Percentiles rank a stretch among this genome's conserved stretches.
phyloP scores from a whole-genome alignment of 2,797 vertebrate species.

The Diplodus puntazzo region DNA sequence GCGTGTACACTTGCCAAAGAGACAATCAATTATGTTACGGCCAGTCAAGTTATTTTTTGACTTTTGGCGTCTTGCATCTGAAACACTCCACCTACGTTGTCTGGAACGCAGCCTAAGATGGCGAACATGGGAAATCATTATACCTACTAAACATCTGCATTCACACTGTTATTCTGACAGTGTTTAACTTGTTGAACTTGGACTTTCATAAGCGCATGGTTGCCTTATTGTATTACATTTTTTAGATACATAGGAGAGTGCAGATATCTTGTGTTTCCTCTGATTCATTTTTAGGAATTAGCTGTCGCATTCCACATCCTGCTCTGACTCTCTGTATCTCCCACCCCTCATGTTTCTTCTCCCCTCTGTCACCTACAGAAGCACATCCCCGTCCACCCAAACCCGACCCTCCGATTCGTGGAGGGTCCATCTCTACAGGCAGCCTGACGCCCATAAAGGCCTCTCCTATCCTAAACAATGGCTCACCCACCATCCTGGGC shows the following conservation, averaged over 20 bases:
- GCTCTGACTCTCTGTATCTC: neutral
- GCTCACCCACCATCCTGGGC: constrained; percentile 97
- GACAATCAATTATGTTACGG: no score
- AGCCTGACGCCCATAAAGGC: constrained; percentile 94
- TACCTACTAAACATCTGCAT: no score
- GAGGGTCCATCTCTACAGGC: constrained; percentile 88
- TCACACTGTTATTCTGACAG: no score
- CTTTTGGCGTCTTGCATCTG: no score
- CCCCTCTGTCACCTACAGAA: constrained; percentile 82
- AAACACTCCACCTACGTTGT: no score
- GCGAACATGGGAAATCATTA: no score
- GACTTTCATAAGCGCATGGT: no score
- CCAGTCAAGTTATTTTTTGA: no score
- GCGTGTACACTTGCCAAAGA: no score
- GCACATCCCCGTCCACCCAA: constrained; percentile 94
- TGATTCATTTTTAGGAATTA: neutral
- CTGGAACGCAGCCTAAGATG: no score
- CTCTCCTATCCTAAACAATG: constrained; percentile 95
- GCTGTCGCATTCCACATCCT: neutral
- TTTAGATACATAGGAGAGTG: neutral
- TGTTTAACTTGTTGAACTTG: no score
- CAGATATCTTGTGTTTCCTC: neutral
- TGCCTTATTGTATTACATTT: no score
- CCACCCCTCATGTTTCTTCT: neutral
- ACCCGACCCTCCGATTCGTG: constrained; percentile 87